Percentiles rank a stretch among this genome's conserved stretches.
phyloP scores from a whole-genome alignment of 2,797 vertebrate genomes.

The Buceros bicornis region DNA sequence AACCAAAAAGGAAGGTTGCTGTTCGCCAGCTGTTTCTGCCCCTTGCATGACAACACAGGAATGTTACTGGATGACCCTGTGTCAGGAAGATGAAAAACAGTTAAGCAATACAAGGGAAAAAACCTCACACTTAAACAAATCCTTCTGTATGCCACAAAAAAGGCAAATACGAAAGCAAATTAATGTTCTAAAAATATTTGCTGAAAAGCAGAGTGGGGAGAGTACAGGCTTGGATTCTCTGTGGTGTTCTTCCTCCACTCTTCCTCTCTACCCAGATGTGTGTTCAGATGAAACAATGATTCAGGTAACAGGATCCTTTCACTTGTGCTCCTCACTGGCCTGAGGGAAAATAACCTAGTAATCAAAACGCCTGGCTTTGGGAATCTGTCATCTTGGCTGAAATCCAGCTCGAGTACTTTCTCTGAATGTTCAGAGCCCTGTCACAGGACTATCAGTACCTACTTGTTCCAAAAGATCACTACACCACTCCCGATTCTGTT shows the following conservation, averaged over 20 bases:
- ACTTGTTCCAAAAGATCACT: neutral
- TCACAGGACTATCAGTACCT: neutral
- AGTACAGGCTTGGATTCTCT: neutral
- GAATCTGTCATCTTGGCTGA: neutral
- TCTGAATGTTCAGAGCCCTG: neutral
- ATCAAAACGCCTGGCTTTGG: neutral
- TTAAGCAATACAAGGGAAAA: neutral
- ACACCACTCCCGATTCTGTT: neutral
- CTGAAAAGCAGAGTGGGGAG: neutral
- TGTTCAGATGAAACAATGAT: neutral
- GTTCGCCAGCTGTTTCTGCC: neutral
- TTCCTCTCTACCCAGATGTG: neutral
- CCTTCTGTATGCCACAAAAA: neutral
- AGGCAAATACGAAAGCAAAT: neutral
- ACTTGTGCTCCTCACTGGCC: neutral
- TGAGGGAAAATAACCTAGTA: neutral
- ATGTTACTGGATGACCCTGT: neutral
- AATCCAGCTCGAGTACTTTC: neutral
- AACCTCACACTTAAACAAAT: neutral
- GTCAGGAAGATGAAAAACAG: neutral
- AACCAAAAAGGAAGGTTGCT: neutral
- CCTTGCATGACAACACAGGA: neutral
- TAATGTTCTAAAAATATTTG: neutral
- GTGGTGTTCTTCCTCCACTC: neutral
- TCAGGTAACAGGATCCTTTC: neutral